Conservation (phyloP, 2,888 invertebrate species). For the Panzeria rudis region DNA sequence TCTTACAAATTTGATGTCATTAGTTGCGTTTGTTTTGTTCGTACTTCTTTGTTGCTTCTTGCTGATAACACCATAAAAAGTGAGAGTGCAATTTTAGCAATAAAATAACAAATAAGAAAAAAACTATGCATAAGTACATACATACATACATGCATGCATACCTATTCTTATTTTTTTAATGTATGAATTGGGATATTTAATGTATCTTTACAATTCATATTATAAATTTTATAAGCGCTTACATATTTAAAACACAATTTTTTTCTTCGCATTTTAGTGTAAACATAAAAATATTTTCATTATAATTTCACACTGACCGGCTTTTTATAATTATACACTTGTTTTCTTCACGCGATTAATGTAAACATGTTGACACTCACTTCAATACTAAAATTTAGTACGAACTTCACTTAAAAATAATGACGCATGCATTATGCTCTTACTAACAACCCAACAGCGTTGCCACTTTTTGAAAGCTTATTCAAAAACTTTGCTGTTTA, state of each 20-base stretch:
- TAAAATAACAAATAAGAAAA: conserved; percentile 30
- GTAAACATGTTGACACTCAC: conserved; percentile 16
- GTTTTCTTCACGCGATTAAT: neutral
- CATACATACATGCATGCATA: neutral
- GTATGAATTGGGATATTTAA: neutral
- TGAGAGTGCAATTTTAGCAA: conserved; percentile 63
- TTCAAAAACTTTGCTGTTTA: no score
- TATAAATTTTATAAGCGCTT: no score
- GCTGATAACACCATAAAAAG: conserved; percentile 63
- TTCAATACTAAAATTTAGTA: conserved; percentile 15
- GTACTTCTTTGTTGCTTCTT: conserved; percentile 19
- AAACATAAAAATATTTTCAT: neutral
- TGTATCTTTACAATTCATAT: neutral
- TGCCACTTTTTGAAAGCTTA: neutral
- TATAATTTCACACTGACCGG: neutral
- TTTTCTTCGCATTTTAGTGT: neutral
- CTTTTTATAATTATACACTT: conserved; percentile 11
- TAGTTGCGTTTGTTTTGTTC: neutral
- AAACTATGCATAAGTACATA: neutral
- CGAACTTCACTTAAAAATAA: neutral
- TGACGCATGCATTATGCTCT: neutral
- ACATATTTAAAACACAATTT: neutral
- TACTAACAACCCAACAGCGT: neutral
- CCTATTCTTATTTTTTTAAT: neutral
- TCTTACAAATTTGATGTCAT: neutral